Evolutionary conservation across 2,888 invertebrate genomes (phyloP).

Genomic region (Aphodius granarius): DNA sequence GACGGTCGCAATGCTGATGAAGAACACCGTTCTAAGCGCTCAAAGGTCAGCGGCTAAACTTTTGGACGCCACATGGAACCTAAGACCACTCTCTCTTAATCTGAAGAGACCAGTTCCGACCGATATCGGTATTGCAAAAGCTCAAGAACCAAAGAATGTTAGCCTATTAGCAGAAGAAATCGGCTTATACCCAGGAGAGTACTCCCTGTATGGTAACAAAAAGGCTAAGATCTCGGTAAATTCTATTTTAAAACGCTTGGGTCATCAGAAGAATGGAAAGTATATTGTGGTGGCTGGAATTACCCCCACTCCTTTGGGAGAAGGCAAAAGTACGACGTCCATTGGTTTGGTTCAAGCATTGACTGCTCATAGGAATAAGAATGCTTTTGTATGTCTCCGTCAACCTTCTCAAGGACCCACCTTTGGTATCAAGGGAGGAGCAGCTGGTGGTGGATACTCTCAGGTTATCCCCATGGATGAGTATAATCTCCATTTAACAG

Average conservation of each 20-base stretch:
- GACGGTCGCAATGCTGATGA: constrained; percentile 98
- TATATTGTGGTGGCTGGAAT: constrained; percentile 98
- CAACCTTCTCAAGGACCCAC: constrained; percentile 99
- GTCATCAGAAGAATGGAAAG: constrained; percentile 73
- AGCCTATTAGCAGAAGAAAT: constrained; percentile 78
- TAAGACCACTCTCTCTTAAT: constrained; percentile 67
- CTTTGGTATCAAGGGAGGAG: constrained; percentile 98
- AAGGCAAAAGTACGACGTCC: constrained; percentile 96
- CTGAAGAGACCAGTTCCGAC: constrained; percentile 80
- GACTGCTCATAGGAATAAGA: constrained; percentile 78
- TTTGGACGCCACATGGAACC: constrained; percentile 68
- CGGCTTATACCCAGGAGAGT: constrained; percentile 77
- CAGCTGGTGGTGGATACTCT: constrained; percentile 97
- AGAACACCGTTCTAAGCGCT: constrained; percentile 89
- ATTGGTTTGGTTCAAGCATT: constrained; percentile 93
- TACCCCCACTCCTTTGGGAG: constrained; percentile 98
- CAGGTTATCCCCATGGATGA: constrained; percentile 99
- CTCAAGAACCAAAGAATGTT: constrained; percentile 87
- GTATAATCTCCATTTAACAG: constrained; percentile 96
- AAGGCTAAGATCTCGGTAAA: constrained; percentile 90
- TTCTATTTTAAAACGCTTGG: constrained; percentile 74
- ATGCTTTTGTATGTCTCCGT: constrained; percentile 91
- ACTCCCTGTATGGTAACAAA: constrained; percentile 87
- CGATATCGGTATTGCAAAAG: constrained; percentile 88
- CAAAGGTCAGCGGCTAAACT: constrained; percentile 62